Evolutionary conservation across 2,888 invertebrate species (phyloP), one percentile per base, ranked within the genome.

Genomic region (Megamerina dolium): DNA sequence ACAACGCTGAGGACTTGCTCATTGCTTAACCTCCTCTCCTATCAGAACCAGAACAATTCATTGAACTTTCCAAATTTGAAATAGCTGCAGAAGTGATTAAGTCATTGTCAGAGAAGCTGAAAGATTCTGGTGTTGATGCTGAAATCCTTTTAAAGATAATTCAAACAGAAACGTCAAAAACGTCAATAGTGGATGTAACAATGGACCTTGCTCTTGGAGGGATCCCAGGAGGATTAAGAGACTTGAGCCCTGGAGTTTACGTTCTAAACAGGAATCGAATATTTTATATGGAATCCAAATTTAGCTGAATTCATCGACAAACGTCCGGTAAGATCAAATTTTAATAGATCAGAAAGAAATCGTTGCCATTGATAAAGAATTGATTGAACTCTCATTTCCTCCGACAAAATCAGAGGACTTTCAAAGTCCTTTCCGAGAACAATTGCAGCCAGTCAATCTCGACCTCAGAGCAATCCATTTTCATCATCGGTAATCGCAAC

Each of bases 61-160:
- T 16, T 16, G 21, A 33, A 18, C 12, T 12, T 17, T 29, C 31
- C 9, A 32, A 43, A 34, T 49, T 37, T 19, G 26, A 41, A 17
- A 14, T 21, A 35, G 43, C 37, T 12, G 31, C 38, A 5, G 13
- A 37, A 12, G 14, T 45, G 4, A 43, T 43, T 9, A 39, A 41
- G 4, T 21, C 17, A n/a, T n/a, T n/a, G n/a, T n/a, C n/a, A n/a
- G 10, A 41, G 3, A 36, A 49, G 14, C 32, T 49, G 6, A 17
- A 21, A 14, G n/a, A 41, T 9, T 35, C 31, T 34, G 44, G 42
- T 9, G 33, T 45, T n/a, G 23, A 44, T 37, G 29, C 37, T 10
- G 21, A 37, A 17, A 1, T 29, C 9, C 8, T 46, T 21, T 14
- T 37, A 17, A 26, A 40, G 21, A 41, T 42, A 6, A 44, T 47